Conservation (phyloP, 2,797 vertebrate species). For the Acanthiza pusilla region DNA sequence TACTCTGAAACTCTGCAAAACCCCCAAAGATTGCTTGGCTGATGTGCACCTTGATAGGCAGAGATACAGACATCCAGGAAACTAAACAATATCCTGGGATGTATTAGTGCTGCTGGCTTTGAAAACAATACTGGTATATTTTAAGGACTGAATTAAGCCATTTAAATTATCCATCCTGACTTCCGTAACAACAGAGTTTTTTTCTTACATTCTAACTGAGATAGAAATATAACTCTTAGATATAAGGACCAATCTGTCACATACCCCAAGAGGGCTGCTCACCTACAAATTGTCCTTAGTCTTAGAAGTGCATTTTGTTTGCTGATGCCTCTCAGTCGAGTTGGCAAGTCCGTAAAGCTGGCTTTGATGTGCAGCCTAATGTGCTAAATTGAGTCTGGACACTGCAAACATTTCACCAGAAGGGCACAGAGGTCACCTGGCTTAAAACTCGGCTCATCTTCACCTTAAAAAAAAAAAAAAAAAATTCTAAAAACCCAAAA, state of each 20-base stretch:
- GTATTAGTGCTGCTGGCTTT: neutral
- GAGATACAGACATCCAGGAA: neutral
- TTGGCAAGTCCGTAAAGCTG: neutral
- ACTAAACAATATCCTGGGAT: neutral
- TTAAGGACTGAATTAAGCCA: neutral
- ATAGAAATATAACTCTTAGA: neutral
- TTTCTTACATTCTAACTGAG: neutral
- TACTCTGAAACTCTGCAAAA: neutral
- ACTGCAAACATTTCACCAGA: neutral
- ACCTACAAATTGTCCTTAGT: neutral
- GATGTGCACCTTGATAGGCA: neutral
- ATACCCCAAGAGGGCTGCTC: neutral
- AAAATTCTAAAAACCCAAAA: neutral
- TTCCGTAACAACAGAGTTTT: neutral
- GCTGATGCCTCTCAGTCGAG: neutral
- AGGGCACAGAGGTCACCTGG: neutral
- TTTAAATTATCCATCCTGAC: neutral
- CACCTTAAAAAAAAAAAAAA: neutral
- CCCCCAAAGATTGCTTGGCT: neutral
- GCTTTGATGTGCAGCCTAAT: neutral
- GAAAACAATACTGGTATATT: neutral
- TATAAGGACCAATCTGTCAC: neutral
- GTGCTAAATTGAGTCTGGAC: neutral
- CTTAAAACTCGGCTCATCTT: neutral
- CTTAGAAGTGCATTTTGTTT: neutral